Evolutionary conservation across 2,113 vertebrate species (phyloP).

Genomic region (Ictalurus punctatus): DNA sequence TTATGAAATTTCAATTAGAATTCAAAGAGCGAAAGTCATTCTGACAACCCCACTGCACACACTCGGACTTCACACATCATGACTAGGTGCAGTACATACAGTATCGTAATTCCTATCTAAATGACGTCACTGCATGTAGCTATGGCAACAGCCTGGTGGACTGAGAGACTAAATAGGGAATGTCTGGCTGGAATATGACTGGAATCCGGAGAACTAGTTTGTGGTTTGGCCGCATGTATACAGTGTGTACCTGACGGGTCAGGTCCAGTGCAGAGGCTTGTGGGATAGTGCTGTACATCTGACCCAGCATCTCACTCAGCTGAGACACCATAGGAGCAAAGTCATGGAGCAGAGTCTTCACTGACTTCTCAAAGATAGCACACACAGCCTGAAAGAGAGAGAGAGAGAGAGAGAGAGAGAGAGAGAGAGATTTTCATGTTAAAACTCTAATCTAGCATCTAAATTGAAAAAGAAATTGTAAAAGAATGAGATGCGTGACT

Average conservation of each 20-base stretch:
- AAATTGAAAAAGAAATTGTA: neutral
- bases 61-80: neutral
- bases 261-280: slow-evolving; percentile 97
- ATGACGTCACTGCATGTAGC: neutral
- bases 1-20: neutral
- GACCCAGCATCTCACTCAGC: slow-evolving; percentile 96
- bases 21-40: neutral
- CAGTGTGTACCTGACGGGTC: slow-evolving; percentile 86
- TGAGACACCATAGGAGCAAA: slow-evolving; percentile 98
- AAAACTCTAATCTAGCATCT: neutral
- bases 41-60: neutral
- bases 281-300: slow-evolving; percentile 99
- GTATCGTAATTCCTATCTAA: neutral
- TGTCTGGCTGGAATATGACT: too few relatives aligned
- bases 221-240: neutral
- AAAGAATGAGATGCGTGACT: neutral
- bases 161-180: neutral
- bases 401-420: slow-evolving; percentile 36
- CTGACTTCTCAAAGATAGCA: slow-evolving; percentile 98
- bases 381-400: slow-evolving; percentile 85
- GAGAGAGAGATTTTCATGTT: slow-evolving; percentile 9
- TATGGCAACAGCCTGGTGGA: slow-evolving; percentile 7
- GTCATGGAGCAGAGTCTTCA: slow-evolving; percentile 96
- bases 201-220: neutral
- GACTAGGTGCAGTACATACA: neutral